Evolutionary conservation across 2,797 vertebrate genomes (phyloP), one percentile per base, ranked within the genome.

Genomic region (Holocentrus rufus): DNA sequence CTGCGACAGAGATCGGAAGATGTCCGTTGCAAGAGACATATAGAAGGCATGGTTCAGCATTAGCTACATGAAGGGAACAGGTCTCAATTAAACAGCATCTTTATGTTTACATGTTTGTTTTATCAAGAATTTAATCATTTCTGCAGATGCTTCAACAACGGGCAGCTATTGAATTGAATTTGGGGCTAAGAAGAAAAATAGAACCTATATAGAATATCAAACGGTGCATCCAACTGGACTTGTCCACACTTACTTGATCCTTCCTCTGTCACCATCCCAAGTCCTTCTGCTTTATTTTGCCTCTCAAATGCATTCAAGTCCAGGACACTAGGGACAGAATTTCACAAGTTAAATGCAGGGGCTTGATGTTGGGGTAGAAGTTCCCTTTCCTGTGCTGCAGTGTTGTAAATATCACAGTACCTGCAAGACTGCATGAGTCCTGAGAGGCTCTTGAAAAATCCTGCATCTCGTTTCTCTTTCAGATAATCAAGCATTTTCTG

Each of bases 251-350:
- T 95, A 99, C 98, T 92, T 86, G 98, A 98, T 89, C 98, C 98
- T 95, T 99, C 98, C 86, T 99, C 98, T 85, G 97, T 96, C 87
- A 97, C 96, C 98, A 99, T 99, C 76, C 98, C 98, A 77, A 99
- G 95, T 88, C 98, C 97, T 93, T 98, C 97, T 54, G 98, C 98
- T 94, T 99, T 99, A 89, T 99, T 99, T 91, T 99, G 98, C 82
- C 98, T 98, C 90, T 99, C 98, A 93, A 99, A 99, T 0, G 98
- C 98, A 92, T 99, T 99, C 94, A 99, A 93, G 91, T 99, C 98
- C 93, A 99, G 94, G 90, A 98, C 96, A 85, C 98, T 99, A 13
- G 2, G 10, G 27, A 54, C 39, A 60, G 34, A 65, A 42, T 66
- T 15, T 53, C 52, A 5, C 2, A 63, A 46, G 34, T 82, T 7